These are phyloP conservation scores for Pomatostomus ruficeps DNA, from an alignment of 2,113 vertebrate species.

Conservation along the genomic window DNA sequence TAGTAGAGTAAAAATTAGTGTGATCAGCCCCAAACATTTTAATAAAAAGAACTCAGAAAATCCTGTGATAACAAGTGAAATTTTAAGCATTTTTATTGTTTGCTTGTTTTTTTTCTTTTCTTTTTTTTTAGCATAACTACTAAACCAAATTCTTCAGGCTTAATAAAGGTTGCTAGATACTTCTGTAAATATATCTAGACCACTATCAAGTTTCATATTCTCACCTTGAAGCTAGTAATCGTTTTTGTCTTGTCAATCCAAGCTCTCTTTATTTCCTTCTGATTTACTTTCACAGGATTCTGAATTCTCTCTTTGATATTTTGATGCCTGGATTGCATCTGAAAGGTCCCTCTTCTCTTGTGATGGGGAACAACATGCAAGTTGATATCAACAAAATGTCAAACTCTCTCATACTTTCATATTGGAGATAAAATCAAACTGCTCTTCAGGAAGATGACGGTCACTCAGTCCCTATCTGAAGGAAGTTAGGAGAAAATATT, in stretches of 20 bases:
- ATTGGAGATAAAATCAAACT: neutral
- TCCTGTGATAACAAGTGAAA: neutral
- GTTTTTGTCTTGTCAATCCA: neutral
- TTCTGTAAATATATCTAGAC: neutral
- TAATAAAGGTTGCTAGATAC: neutral
- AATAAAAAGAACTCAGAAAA: neutral
- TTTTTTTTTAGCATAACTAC: neutral
- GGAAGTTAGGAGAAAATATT: neutral
- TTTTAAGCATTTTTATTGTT: neutral
- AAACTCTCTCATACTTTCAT: neutral
- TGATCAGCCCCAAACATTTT: rapidly evolving
- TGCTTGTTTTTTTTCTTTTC: neutral
- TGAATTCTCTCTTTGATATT: neutral
- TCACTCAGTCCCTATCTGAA: neutral
- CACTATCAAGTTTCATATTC: neutral
- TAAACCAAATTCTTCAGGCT: neutral
- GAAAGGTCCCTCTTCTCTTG: neutral
- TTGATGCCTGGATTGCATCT: neutral
- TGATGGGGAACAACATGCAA: neutral
- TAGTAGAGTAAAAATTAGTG: neutral
- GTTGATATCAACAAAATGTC: neutral
- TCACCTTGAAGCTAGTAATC: neutral
- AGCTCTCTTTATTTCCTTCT: neutral
- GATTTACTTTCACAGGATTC: neutral
- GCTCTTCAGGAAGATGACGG: rapidly evolving